Conservation (phyloP, 1,140 invertebrate genomes). For the Drosophila hydei region DNA sequence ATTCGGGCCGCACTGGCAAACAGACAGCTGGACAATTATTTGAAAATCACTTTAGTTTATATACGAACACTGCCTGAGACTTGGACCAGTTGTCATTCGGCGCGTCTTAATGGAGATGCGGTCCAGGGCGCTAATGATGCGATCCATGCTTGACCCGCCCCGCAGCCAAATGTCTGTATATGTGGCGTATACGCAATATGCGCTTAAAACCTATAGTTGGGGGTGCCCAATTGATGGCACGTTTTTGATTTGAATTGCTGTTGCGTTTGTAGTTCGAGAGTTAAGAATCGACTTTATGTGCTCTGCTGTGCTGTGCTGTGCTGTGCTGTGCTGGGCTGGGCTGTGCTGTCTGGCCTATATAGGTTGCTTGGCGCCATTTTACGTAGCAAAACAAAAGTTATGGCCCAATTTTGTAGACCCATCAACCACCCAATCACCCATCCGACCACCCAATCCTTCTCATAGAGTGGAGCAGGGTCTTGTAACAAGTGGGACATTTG, state of each 20-base stretch:
- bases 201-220: conserved; percentile 25
- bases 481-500: conserved; percentile 81
- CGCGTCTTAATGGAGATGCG: conserved; percentile 54
- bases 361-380: conserved; percentile 81
- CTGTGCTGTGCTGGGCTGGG: conserved; percentile 25
- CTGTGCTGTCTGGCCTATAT: conserved; percentile 74
- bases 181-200: conserved; percentile 59
- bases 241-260: conserved; percentile 76
- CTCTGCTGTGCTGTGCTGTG: conserved; percentile 47
- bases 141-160: conserved; percentile 29
- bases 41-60: conserved; percentile 78
- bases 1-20: conserved; percentile 23
- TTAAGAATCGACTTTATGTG: conserved; percentile 34
- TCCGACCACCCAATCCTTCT: not conserved
- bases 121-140: conserved; percentile 72
- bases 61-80: conserved; percentile 61
- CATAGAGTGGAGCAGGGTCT: conserved; percentile 23
- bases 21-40: conserved; percentile 53
- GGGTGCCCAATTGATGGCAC: conserved; percentile 61
- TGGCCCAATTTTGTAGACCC: conserved; percentile 70
- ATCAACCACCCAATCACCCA: conserved; percentile 21
- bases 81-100: conserved; percentile 74
- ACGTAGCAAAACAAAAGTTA: conserved; percentile 81
- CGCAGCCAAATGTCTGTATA: not conserved
- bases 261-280: conserved; percentile 28